Base-by-base conservation (phyloP, 2,888 invertebrate genomes). In the Dryomyza anilis region DNA sequence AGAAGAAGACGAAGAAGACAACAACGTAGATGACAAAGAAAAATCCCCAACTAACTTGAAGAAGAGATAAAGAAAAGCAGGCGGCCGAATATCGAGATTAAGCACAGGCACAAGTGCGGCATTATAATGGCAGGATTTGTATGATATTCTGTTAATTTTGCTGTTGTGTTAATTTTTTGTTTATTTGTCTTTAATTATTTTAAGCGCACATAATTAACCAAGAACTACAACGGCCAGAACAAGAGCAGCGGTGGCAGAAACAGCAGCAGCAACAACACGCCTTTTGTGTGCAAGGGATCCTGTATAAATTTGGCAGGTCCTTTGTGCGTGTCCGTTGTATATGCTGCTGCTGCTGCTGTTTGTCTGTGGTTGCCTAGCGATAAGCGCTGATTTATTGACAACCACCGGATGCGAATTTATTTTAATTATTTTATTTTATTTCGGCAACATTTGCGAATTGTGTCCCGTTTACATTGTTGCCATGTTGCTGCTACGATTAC, bases 311-410 rank as follows among this genome's bases (percentile, higher is more conserved):
- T n/a, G n/a, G n/a, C n/a, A n/a, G n/a, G n/a, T n/a, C n/a, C n/a
- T n/a, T 39, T 39, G 39, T 39, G n/a, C 12, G 25, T 27, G n/a
- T n/a, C n/a, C n/a, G n/a, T n/a, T n/a, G n/a, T 14, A 14, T 50
- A n/a, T 50, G 50, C n/a, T 50, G 6, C 23, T 23, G 48, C 23
- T 48, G 4, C 25, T 48, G 48, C 25, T 48, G 48, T 75, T 73
- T 76, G 23, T 27, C 75, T 78, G 78, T 71, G 76, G 76, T 74
- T 72, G 70, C 69, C 77, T 74, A 73, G 73, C 74, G 79, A 79
- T 79, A 79, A 79, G 79, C 75, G 71, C 72, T 79, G 79, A 79
- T 79, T 79, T 78, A 79, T 79, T 78, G 75, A 74, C 73, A 74
- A 74, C 64, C 66, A 69, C 63, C 66, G 71, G 53, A 36, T 53